Conservation (phyloP, 2,797 vertebrate species). For the Dendrocincla fuliginosa region DNA sequence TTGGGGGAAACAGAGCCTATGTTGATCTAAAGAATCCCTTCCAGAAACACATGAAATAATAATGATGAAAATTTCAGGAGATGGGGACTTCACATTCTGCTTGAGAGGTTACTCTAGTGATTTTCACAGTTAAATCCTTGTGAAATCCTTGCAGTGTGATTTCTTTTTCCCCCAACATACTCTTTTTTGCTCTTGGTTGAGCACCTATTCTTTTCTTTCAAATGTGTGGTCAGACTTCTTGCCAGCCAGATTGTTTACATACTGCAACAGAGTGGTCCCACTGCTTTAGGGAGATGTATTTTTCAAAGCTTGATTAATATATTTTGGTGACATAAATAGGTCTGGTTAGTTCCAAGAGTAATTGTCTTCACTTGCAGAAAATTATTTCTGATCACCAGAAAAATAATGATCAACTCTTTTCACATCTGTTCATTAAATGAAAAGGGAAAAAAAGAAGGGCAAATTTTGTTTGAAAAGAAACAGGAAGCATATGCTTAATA, state of each 20-base stretch:
- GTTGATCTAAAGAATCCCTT: not conserved
- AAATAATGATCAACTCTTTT: constrained; percentile 46
- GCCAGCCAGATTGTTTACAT: not conserved
- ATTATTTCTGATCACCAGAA: constrained; percentile 52
- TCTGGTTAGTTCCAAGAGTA: constrained; percentile 41
- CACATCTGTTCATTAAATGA: constrained; percentile 63
- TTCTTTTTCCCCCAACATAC: fast-evolving
- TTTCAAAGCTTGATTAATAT: constrained; percentile 49
- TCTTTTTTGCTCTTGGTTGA: not conserved
- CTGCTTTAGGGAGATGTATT: not conserved
- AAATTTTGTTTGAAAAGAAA: constrained; percentile 66
- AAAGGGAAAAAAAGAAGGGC: not conserved
- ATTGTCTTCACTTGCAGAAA: constrained; percentile 41
- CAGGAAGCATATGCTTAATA: constrained; percentile 66
- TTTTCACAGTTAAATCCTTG: not conserved
- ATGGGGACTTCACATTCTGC: not conserved
- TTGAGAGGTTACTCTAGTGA: not conserved
- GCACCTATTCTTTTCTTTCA: not conserved
- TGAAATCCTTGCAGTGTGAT: not conserved
- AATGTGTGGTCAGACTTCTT: not conserved
- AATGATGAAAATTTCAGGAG: not conserved
- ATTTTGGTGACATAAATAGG: constrained; percentile 40
- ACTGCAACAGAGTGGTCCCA: not conserved
- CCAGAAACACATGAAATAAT: not conserved
- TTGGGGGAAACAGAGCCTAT: not conserved